Percentiles rank a stretch among this genome's conserved stretches.
Evolutionary conservation across 2,888 invertebrate genomes (phyloP).

Genomic region (Stomorhina lunata): DNA sequence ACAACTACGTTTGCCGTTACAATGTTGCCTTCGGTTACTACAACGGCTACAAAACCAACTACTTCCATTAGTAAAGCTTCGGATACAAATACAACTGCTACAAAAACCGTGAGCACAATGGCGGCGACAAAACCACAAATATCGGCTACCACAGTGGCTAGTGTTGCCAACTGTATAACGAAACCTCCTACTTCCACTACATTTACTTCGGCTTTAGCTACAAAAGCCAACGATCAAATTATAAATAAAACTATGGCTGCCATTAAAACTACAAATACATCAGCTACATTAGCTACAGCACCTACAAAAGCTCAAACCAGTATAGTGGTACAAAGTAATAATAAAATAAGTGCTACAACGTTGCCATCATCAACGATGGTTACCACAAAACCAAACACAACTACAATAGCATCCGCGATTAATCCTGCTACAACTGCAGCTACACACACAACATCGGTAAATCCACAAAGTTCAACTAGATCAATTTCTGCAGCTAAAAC

Average conservation of each 20-base stretch:
- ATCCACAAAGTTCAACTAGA: neutral
- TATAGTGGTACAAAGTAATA: slow-evolving; percentile 41
- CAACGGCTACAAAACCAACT: slow-evolving; percentile 55
- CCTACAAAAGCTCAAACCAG: slow-evolving; percentile 30
- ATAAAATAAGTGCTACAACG: slow-evolving; percentile 32
- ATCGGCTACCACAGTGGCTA: slow-evolving; percentile 3
- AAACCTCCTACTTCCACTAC: slow-evolving; percentile 28
- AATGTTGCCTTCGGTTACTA: slow-evolving; percentile 51
- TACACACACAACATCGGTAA: neutral
- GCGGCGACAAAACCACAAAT: slow-evolving; percentile 22
- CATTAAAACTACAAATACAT: slow-evolving; percentile 48
- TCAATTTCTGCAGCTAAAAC: neutral
- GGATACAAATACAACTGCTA: neutral
- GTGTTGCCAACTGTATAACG: slow-evolving; percentile 36
- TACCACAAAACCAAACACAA: slow-evolving; percentile 25
- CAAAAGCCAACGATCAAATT: slow-evolving; percentile 38
- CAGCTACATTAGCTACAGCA: slow-evolving; percentile 58
- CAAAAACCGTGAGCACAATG: no score
- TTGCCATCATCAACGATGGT: slow-evolving; percentile 11
- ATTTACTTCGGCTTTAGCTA: neutral
- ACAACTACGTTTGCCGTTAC: slow-evolving; percentile 46
- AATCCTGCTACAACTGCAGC: neutral
- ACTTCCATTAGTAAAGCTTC: neutral
- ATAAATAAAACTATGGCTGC: slow-evolving; percentile 49
- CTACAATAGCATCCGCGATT: slow-evolving; percentile 42